Percentiles rank a stretch among this genome's conserved stretches.
Evolutionary conservation across 2,888 invertebrate species (phyloP).

Genomic region (Ethmia dodecea): DNA sequence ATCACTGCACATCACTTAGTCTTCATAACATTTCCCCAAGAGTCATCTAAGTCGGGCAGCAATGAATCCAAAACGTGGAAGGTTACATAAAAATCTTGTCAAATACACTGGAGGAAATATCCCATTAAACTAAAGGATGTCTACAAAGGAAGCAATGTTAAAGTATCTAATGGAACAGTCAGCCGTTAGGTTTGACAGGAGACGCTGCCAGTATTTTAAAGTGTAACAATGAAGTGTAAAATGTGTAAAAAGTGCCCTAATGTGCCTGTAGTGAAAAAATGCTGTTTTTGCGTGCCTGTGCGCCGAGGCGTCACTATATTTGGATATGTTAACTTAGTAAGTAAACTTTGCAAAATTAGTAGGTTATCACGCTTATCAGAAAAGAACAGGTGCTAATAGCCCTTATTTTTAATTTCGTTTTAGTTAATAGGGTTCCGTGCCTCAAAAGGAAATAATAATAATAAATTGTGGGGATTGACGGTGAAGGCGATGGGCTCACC

Average conservation of each 20-base stretch:
- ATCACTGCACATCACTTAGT: no score
- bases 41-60: no score
- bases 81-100: neutral
- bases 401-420: no score
- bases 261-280: conserved; percentile 41
- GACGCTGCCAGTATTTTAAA: conserved; percentile 13
- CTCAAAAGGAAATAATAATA: no score
- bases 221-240: conserved; percentile 21
- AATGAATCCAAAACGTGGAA: no score
- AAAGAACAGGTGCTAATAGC: no score
- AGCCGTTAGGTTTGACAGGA: conserved; percentile 19
- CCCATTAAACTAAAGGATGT: conserved; percentile 21
- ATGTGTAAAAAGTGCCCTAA: conserved; percentile 32
- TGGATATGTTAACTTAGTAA: conserved; percentile 55
- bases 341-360: no score
- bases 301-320: conserved; percentile 49
- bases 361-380: no score
- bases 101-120: conserved; percentile 19
- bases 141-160: conserved; percentile 23
- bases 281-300: conserved; percentile 52
- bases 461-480: no score
- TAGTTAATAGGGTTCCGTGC: no score
- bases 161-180: conserved; percentile 22
- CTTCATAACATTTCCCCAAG: no score
- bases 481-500: no score